Percentiles rank a stretch among this genome's conserved stretches.
Conservation (phyloP, 2,113 vertebrate species). For the Eublepharis macularius region DNA sequence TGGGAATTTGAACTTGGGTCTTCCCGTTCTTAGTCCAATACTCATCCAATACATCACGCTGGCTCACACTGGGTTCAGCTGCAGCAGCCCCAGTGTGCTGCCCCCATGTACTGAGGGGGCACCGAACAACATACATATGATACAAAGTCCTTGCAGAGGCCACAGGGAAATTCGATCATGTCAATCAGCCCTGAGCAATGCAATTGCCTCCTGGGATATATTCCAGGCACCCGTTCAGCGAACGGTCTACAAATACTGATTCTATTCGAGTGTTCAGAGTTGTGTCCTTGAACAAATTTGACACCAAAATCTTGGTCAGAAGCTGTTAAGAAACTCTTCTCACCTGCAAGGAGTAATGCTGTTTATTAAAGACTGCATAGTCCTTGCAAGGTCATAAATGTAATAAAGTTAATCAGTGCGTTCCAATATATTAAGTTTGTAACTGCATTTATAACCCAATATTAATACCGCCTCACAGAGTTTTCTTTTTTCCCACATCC, state of each 20-base stretch:
- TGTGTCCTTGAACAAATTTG: too few species aligned
- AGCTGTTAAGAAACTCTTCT: background rate
- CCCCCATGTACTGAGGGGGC: too few species aligned
- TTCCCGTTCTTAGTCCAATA: background rate
- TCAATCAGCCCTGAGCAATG: too few species aligned
- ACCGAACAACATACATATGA: too few species aligned
- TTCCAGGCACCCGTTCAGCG: too few species aligned
- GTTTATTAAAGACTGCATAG: background rate
- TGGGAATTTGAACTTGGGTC: background rate
- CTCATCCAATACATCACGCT: too few species aligned
- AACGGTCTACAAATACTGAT: background rate
- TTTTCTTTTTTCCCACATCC: slow-evolving; percentile 15
- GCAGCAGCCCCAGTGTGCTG: too few species aligned
- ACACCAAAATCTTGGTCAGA: background rate
- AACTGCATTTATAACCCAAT: background rate
- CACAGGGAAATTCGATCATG: too few species aligned
- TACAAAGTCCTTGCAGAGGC: too few species aligned
- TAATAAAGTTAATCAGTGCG: background rate
- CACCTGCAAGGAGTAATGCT: background rate
- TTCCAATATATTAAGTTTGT: background rate
- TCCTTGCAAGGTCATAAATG: background rate
- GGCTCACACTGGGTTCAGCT: too few species aligned
- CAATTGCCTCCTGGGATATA: too few species aligned
- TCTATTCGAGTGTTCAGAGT: background rate
- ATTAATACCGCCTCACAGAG: background rate